phyloP scores from a whole-genome alignment of 2,113 vertebrate species.

The Ceyx margarethae region DNA sequence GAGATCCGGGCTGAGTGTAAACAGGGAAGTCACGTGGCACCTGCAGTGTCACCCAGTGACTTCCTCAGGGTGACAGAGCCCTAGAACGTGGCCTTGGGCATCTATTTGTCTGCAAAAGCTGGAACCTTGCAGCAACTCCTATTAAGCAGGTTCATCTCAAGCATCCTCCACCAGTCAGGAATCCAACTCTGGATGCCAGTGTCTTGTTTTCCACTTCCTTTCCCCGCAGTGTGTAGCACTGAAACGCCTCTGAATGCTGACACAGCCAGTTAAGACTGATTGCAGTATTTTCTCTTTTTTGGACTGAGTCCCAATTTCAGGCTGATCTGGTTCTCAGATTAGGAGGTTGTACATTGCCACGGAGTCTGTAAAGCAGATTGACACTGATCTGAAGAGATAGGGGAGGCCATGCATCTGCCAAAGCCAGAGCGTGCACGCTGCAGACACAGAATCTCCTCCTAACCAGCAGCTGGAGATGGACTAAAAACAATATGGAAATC shows the following conservation, averaged over 20 bases:
- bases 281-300: constrained; percentile 42
- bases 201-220: neutral
- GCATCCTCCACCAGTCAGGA: constrained; percentile 26
- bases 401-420: constrained; percentile 41
- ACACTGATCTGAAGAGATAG: constrained; percentile 52
- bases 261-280: constrained; percentile 41
- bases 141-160: neutral
- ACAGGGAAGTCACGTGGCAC: constrained; percentile 14
- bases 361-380: constrained; percentile 4
- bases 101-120: neutral
- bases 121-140: neutral
- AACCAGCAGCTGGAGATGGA: constrained; percentile 7
- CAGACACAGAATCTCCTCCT: constrained; percentile 30
- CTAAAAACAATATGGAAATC: constrained; percentile 8
- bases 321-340: constrained; percentile 38
- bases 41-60: rapidly evolving
- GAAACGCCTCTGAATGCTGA: constrained; percentile 16
- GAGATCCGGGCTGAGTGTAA: neutral
- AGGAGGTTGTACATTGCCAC: constrained; percentile 31
- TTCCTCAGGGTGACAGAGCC: neutral
- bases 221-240: neutral
- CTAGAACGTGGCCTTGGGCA: neutral
- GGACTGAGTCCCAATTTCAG: constrained; percentile 10
- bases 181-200: neutral
- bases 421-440: neutral